phyloP scores from a whole-genome alignment of 2,113 vertebrate species.

The Amphilophus citrinellus region DNA sequence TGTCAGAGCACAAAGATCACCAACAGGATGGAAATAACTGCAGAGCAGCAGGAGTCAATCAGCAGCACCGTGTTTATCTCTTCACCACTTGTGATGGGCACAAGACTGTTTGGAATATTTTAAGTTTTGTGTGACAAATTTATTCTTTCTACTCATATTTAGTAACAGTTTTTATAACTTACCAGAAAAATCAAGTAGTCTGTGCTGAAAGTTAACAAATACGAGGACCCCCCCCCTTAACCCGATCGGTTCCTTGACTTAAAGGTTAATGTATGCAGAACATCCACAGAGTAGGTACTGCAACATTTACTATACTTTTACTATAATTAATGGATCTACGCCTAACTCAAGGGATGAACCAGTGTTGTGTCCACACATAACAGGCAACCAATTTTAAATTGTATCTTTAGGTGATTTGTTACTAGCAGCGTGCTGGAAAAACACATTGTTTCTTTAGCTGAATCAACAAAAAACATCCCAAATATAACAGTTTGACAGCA shows the following conservation, averaged over 20 bases:
- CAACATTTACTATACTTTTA: not conserved
- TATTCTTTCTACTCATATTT: not conserved
- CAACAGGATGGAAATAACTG: constrained; percentile 51
- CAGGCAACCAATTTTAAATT: not conserved
- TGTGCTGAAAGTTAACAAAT: not conserved
- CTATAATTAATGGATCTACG: not conserved
- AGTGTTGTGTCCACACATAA: not conserved
- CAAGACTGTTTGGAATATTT: not conserved
- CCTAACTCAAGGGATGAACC: not conserved
- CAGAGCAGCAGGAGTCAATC: constrained; percentile 48
- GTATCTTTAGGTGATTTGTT: rapidly evolving
- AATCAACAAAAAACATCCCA: not conserved
- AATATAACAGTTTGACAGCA: not conserved
- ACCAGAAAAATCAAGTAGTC: not conserved
- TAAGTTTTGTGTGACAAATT: not conserved
- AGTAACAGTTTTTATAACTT: not conserved
- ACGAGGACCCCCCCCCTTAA: not conserved
- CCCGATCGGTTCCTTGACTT: not conserved
- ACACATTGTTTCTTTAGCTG: no score
- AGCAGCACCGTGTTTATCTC: constrained; percentile 14
- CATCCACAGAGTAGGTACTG: not conserved
- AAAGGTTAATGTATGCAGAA: not conserved
- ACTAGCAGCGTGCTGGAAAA: not conserved
- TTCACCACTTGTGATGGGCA: not conserved
- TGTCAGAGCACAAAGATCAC: constrained; percentile 62